phyloP scores from a whole-genome alignment of 2,888 invertebrate species.

The Sialis fuliginosa region DNA sequence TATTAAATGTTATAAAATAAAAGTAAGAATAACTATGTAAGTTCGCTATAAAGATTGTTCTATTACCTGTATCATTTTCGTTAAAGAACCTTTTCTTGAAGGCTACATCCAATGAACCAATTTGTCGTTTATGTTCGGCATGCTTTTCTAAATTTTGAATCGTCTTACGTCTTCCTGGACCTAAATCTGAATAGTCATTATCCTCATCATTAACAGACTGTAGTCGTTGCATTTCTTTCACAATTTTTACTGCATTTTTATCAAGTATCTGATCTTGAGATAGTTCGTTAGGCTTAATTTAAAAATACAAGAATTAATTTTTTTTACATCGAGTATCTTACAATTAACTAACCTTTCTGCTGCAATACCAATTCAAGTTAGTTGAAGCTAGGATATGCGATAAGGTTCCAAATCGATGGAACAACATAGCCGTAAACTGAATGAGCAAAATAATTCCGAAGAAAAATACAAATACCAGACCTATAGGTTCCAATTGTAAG shows the following conservation, averaged over 20 bases:
- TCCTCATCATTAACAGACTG: constrained; percentile 78
- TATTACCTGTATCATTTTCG: constrained; percentile 62
- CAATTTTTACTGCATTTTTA: constrained; percentile 89
- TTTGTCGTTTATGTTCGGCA: constrained; percentile 72
- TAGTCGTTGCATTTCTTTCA: constrained; percentile 71
- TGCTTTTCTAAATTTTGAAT: constrained; percentile 88
- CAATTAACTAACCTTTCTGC: constrained; percentile 49
- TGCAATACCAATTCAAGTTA: constrained; percentile 67
- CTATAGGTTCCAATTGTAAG: constrained; percentile 87
- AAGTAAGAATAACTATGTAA: too few relatives aligned
- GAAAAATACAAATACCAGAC: constrained; percentile 93
- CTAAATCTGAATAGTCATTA: constrained; percentile 65
- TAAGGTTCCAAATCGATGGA: constrained; percentile 94
- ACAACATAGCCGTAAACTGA: constrained; percentile 94
- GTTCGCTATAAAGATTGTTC: constrained; percentile 38
- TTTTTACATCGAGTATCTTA: background rate
- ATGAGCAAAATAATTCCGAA: constrained; percentile 91
- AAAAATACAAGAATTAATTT: background rate
- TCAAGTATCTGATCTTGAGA: constrained; percentile 77
- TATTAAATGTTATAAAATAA: too few relatives aligned
- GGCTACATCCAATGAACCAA: constrained; percentile 88
- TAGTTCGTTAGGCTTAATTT: constrained; percentile 57
- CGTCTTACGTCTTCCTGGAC: constrained; percentile 74
- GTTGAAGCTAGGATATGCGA: constrained; percentile 94
- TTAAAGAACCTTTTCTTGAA: constrained; percentile 88